Evolutionary conservation across 2,113 vertebrate genomes (phyloP).

Genomic region (Psilopsiagon aymara): DNA sequence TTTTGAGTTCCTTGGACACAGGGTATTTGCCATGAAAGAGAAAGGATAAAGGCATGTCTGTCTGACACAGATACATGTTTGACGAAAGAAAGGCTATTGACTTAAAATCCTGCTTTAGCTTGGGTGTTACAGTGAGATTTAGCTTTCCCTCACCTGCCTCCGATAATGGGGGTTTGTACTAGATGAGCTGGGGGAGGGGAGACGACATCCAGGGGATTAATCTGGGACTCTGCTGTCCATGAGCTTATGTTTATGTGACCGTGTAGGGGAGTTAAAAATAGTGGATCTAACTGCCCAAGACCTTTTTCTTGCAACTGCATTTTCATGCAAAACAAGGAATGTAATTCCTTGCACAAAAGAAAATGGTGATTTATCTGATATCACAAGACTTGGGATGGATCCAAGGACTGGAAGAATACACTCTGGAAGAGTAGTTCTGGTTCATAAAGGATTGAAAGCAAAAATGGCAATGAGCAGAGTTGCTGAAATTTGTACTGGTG

Average conservation of each 20-base stretch:
- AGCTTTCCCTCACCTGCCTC: fast-evolving
- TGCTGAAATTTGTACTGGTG: slow-evolving; percentile 18
- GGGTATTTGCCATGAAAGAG: background rate
- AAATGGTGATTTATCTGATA: background rate
- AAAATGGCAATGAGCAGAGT: background rate
- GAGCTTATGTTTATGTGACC: background rate
- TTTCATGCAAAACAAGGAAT: background rate
- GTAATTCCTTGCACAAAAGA: background rate
- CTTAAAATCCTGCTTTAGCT: background rate
- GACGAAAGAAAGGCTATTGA: background rate
- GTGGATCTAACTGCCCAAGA: background rate
- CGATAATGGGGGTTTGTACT: background rate
- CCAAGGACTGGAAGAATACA: background rate
- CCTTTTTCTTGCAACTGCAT: background rate
- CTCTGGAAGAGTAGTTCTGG: background rate
- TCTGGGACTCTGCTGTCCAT: background rate
- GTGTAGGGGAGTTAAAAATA: background rate
- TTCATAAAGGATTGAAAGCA: background rate
- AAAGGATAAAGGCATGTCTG: background rate
- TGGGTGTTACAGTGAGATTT: background rate
- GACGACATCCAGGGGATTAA: background rate
- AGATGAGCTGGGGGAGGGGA: background rate
- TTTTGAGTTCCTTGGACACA: background rate
- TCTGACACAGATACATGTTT: background rate
- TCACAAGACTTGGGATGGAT: background rate